A percentile compares a stretch with the other conserved stretches of the same genome.
Evolutionary conservation across 2,888 invertebrate species (phyloP).

Genomic region (Steinernema scapterisci): DNA sequence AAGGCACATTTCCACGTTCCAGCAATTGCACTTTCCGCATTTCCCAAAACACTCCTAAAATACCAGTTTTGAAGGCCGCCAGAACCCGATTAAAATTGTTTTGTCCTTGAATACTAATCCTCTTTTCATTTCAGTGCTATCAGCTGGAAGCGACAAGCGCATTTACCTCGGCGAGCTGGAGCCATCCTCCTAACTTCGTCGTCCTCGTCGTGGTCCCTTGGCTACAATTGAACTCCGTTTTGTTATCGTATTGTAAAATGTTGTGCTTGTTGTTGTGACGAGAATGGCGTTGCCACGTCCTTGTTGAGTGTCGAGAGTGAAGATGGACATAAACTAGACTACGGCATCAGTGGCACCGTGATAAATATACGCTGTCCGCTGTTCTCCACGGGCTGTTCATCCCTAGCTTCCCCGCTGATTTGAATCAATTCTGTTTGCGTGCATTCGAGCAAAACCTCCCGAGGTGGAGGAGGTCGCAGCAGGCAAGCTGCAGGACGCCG

Average conservation of each 20-base stretch:
- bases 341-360: neutral
- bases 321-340: constrained; percentile 27
- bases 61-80: too few relatives aligned
- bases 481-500: too few relatives aligned
- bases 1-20: too few relatives aligned
- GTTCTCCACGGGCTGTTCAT: too few relatives aligned
- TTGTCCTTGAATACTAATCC: neutral
- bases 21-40: too few relatives aligned
- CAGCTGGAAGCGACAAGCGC: constrained; percentile 92
- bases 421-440: constrained; percentile 23
- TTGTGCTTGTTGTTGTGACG: constrained; percentile 10
- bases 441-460: constrained; percentile 14
- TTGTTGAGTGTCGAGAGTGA: neutral
- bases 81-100: too few relatives aligned
- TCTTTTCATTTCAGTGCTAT: constrained; percentile 75
- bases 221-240: neutral
- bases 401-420: neutral
- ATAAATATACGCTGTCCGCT: too few relatives aligned
- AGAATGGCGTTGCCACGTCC: neutral
- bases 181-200: neutral
- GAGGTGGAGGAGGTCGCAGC: neutral
- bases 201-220: too few relatives aligned
- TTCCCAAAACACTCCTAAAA: too few relatives aligned
- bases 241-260: constrained; percentile 12
- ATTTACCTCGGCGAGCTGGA: constrained; percentile 94